Percentiles rank a stretch among this genome's conserved stretches.
phyloP scores from a whole-genome alignment of 2,113 vertebrate species.

The Eretmochelys imbricata region DNA sequence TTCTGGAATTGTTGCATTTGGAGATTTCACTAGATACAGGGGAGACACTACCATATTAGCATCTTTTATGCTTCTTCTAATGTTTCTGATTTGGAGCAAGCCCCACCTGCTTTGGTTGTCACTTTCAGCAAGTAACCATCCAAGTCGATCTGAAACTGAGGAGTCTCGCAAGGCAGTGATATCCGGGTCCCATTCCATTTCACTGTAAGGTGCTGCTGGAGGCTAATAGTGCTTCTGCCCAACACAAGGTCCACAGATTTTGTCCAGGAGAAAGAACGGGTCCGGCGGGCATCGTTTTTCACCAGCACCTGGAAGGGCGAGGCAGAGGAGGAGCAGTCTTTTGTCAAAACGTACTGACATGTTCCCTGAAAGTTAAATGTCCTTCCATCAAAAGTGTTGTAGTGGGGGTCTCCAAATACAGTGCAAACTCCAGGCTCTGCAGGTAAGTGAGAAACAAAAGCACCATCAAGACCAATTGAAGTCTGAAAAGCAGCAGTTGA shows the following conservation, averaged over 20 bases:
- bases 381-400: constrained; percentile 98
- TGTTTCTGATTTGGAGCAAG: background rate
- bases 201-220: constrained; percentile 97
- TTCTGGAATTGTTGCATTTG: background rate
- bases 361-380: constrained; percentile 99
- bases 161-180: constrained; percentile 89
- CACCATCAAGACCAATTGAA: constrained; percentile 59
- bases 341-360: constrained; percentile 96
- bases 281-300: constrained; percentile 94
- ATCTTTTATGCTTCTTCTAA: background rate
- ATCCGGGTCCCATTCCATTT: constrained; percentile 93
- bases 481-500: constrained; percentile 3
- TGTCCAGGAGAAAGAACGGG: constrained; percentile 98
- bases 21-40: background rate
- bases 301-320: constrained; percentile 94
- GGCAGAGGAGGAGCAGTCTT: constrained; percentile 91
- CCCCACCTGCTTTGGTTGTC: constrained; percentile 91
- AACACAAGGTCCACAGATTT: constrained; percentile 93
- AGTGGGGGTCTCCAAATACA: constrained; percentile 98
- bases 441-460: constrained; percentile 80
- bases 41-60: background rate
- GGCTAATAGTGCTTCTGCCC: constrained; percentile 84
- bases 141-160: constrained; percentile 91
- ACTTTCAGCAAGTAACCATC: constrained; percentile 97
- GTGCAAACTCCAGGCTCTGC: constrained; percentile 98